Evolutionary conservation across 2,888 invertebrate species (phyloP).

Genomic region (Rhagium mordax): DNA sequence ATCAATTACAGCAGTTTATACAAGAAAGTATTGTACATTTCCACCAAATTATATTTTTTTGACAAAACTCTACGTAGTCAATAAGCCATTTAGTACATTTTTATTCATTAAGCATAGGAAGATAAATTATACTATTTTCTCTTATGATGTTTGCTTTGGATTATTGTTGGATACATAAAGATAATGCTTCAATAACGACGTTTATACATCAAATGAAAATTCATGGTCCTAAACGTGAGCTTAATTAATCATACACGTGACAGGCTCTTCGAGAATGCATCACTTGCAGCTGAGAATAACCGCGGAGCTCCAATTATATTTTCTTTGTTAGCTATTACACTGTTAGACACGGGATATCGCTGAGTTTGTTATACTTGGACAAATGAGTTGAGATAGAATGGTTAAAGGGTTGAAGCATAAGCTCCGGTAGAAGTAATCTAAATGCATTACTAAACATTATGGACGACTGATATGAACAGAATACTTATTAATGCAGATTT

Average conservation of each 20-base stretch:
- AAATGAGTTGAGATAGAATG: slow-evolving; percentile 6
- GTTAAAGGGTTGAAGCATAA: neutral
- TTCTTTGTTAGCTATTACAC: slow-evolving; percentile 31
- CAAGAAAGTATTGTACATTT: no score
- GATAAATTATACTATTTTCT: no score
- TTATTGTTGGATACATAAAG: neutral
- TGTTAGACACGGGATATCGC: slow-evolving; percentile 18
- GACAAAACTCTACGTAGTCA: no score
- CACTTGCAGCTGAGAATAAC: slow-evolving; percentile 34
- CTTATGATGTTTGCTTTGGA: neutral
- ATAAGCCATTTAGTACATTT: no score
- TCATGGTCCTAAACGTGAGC: slow-evolving; percentile 17
- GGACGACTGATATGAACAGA: neutral
- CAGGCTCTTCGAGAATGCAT: slow-evolving; percentile 29
- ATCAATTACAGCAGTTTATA: no score
- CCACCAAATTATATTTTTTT: no score
- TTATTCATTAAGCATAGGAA: no score
- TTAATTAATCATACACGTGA: slow-evolving; percentile 31
- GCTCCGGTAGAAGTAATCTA: neutral
- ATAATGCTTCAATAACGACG: slow-evolving; percentile 1
- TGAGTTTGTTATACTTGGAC: neutral
- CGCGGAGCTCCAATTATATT: slow-evolving; percentile 27
- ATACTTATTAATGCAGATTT: neutral
- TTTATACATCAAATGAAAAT: slow-evolving; percentile 16
- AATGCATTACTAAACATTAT: neutral